A percentile compares a stretch with the other conserved stretches of the same genome.
Conservation (phyloP, 2,888 invertebrate genomes). For the Aleiodes leptofemur region DNA sequence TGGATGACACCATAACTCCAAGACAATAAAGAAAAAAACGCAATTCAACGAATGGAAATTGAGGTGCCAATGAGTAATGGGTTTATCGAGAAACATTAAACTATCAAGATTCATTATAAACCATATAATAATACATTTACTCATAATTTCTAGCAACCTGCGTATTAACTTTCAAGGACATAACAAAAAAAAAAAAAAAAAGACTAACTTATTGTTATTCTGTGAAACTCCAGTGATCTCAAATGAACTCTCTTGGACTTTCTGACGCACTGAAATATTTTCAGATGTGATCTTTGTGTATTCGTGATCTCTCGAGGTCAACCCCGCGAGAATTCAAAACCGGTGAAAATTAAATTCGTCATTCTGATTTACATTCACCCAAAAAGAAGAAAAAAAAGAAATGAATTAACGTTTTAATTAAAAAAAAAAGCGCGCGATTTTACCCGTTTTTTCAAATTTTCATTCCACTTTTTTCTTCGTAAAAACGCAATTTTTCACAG, state of each 20-base stretch:
- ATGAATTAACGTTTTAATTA: neutral
- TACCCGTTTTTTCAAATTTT: no score
- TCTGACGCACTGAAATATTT: conserved; percentile 30
- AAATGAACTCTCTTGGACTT: conserved; percentile 8
- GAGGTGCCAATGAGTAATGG: conserved; percentile 15
- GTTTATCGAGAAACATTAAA: conserved; percentile 13
- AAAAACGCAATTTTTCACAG: no score
- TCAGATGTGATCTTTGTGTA: conserved; percentile 33
- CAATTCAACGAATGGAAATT: conserved; percentile 27
- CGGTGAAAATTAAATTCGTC: conserved; percentile 16
- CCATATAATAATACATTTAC: neutral
- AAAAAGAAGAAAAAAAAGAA: neutral
- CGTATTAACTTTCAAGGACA: conserved; percentile 14
- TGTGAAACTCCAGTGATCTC: conserved; percentile 7
- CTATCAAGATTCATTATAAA: conserved; percentile 19
- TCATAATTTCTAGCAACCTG: neutral
- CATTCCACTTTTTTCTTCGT: no score
- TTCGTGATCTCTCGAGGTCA: conserved; percentile 26
- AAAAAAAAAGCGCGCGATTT: no score
- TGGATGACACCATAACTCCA: neutral
- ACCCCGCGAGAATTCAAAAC: neutral
- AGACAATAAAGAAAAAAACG: neutral
- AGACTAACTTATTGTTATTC: neutral
- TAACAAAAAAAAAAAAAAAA: conserved; percentile 3
- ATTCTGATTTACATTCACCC: neutral